These are phyloP conservation scores for Ciconia maguari DNA, from an alignment of 2,113 vertebrate species.

Conservation along the genomic window DNA sequence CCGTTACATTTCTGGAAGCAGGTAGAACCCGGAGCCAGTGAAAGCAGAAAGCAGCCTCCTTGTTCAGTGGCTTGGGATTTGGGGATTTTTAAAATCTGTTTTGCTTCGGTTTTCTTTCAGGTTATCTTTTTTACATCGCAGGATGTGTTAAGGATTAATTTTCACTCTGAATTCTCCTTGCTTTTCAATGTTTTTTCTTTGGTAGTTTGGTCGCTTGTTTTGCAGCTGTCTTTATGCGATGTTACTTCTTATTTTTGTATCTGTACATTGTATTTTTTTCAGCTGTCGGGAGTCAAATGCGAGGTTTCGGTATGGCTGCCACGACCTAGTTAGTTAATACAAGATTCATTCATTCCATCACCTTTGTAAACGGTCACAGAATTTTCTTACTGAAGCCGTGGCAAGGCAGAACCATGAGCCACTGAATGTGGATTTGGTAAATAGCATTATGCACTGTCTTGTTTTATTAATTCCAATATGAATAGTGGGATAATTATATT, in stretches of 20 bases:
- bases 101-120: not conserved
- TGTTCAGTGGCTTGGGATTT: not conserved
- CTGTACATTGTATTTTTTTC: not conserved
- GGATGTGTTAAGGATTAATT: not conserved
- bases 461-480: not conserved
- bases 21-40: not conserved
- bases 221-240: not conserved
- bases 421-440: not conserved
- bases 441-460: not conserved
- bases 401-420: not conserved
- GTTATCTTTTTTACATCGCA: not conserved
- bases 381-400: not conserved
- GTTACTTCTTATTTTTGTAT: not conserved
- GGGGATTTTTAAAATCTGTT: not conserved
- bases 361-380: not conserved
- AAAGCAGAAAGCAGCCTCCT: not conserved
- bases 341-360: not conserved
- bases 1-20: not conserved
- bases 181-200: not conserved
- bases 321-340: rapidly evolving
- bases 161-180: not conserved
- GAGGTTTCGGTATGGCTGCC: not conserved
- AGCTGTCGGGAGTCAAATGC: not conserved
- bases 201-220: not conserved
- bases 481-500: not conserved